A percentile compares a stretch with the other conserved stretches of the same genome.
Evolutionary conservation across 2,113 vertebrate species (phyloP).

Genomic region (Shinisaurus crocodilurus): DNA sequence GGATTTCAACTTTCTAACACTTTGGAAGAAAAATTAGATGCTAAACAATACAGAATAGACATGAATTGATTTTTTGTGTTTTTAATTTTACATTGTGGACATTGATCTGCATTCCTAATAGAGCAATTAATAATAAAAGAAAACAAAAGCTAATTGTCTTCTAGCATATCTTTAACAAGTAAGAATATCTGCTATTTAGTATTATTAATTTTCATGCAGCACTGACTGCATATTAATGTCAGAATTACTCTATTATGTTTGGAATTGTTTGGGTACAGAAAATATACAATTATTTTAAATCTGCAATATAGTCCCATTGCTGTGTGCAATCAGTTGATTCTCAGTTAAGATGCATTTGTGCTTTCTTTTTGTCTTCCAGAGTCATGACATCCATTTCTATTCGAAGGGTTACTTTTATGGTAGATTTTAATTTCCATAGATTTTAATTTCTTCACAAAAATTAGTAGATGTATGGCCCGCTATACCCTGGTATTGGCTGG

Average conservation of each 20-base stretch:
- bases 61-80: conserved; percentile 65
- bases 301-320: neutral
- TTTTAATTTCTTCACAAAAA: neutral
- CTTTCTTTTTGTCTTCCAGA: neutral
- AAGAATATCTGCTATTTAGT: conserved; percentile 52
- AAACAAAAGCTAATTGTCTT: conserved; percentile 58
- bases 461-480: neutral
- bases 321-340: neutral
- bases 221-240: neutral
- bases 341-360: neutral
- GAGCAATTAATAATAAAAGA: conserved; percentile 62
- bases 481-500: neutral
- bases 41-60: conserved; percentile 44
- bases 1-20: conserved; percentile 48
- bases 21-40: conserved; percentile 47
- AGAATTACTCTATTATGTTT: neutral
- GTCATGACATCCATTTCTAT: neutral
- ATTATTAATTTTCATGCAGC: neutral
- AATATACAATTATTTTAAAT: neutral
- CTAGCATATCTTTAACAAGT: conserved; percentile 28
- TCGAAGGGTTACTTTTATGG: neutral
- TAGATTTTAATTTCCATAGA: neutral
- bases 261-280: neutral
- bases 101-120: conserved; percentile 70
- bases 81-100: conserved; percentile 64